Base-by-base conservation (phyloP, 53 echinoderm and acorn worm genomes). In the Glandiceps talaboti region DNA sequence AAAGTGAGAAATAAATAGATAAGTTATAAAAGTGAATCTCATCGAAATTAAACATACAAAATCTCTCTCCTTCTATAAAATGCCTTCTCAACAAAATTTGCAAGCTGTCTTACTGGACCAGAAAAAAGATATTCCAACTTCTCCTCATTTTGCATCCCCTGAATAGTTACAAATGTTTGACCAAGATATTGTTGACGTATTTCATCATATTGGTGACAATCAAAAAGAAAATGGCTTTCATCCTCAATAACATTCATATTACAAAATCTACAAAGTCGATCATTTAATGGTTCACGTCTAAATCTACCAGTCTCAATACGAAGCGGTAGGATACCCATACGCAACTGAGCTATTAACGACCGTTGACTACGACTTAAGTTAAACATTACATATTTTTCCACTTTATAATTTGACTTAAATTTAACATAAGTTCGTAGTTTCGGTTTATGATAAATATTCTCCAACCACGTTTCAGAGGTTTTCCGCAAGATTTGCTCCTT, bases 21-120 rank as follows among this genome's bases (percentile, higher is more conserved):
- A 20, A 45, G 6, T 20, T 45, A 45, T 45, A 45, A 6, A 45
- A 45, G 64, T 45, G 64, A 45, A 45, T 45, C 64, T 6, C 20
- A 45, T 45, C 64, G 6, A 45, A 45, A 45, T 45, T 45, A 45
- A 45, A 45, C 64, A 45, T 45, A 45, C 64, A 45, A 45, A 45
- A 45, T 45, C 64, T 45, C 64, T 20, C 20, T 45, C 64, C 64
- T 45, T 45, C 64, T 45, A 45, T 45, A 45, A 45, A 45, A 45
- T 20, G 64, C 64, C 64, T 45, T 45, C 20, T 45, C 64, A 45
- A 45, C 64, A 45, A 45, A 45, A 45, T 45, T 45, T 45, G 64
- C 64, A 45, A 45, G 64, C 64, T 45, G 64, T 45, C 64, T 45
- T 45, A 45, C 64, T 45, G 64, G 64, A 45, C 64, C 64, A 45